Conservation (phyloP, 2,888 invertebrate species). For the Drosophila neoperkinsi region DNA sequence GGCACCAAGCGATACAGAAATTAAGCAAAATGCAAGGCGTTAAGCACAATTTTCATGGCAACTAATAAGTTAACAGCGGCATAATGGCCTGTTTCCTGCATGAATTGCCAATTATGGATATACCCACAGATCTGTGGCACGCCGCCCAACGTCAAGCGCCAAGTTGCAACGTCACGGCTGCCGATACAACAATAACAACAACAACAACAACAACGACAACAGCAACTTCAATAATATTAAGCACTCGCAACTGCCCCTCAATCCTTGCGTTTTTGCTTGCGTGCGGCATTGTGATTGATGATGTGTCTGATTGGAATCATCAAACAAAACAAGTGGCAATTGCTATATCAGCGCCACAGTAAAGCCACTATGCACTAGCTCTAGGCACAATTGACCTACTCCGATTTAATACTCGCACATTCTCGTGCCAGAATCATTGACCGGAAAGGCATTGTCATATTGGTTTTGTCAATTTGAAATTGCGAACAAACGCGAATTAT, state of each 20-base stretch:
- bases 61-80: slow-evolving; percentile 81
- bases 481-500: background rate
- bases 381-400: background rate
- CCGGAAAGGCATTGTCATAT: background rate
- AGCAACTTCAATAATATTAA: slow-evolving; percentile 15
- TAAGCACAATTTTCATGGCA: slow-evolving; percentile 67
- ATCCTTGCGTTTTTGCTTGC: slow-evolving; percentile 20
- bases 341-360: slow-evolving; percentile 59
- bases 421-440: background rate
- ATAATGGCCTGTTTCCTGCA: slow-evolving; percentile 84
- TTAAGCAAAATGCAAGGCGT: slow-evolving; percentile 50
- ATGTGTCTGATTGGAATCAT: slow-evolving; percentile 65
- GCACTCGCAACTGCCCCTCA: slow-evolving; percentile 18
- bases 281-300: slow-evolving; percentile 59
- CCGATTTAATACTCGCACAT: background rate
- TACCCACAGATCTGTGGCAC: slow-evolving; percentile 14
- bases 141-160: slow-evolving; percentile 22
- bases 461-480: background rate
- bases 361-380: slow-evolving; percentile 8
- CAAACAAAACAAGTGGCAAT: slow-evolving; percentile 69
- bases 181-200: slow-evolving; percentile 41
- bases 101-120: slow-evolving; percentile 80
- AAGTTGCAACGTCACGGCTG: slow-evolving; percentile 59
- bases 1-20: slow-evolving; percentile 38
- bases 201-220: slow-evolving; percentile 28